Base-by-base conservation (phyloP, 2,888 invertebrate species). In the Drosophila neotestacea region DNA sequence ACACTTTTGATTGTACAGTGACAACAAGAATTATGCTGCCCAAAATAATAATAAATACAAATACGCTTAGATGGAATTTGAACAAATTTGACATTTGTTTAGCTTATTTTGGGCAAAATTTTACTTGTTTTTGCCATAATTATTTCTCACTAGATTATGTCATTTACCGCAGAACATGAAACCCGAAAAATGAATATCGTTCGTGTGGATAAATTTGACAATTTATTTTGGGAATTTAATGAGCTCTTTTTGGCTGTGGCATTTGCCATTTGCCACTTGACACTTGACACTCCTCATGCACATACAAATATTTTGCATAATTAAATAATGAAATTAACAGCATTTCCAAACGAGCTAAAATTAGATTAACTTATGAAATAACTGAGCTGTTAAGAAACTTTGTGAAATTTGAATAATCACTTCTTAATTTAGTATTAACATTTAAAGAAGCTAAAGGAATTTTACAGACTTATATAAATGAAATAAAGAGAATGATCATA, bases 161-260 rank as follows among this genome's bases (percentile, higher is more conserved):
- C n/a, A 56, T 51, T 22, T 27, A 41, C 79, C 82, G 22, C 82
- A 73, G 36, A 32, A 58, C 36, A 61, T 64, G 50, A 41, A 63
- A 55, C 62, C 34, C 28, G 22, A 55, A 78, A n/a, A 51, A 52
- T 47, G 22, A 62, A 65, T 51, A 22, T 28, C 47, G 32, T 44
- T 52, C 13, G 62, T 48, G 28, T 41, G 55, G 30, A 56, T 54
- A 22, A 42, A 70, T 56, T 66, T 65, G 38, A 39, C 59, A 56
- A 54, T 44, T 30, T 38, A 69, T 55, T 69, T 51, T 64, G 30
- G 6, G 11, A 56, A 58, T 74, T 65, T 77, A 80, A 81, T 81
- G 66, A 73, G 66, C 55, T 79, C 44, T 61, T 65, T 52, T 60
- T 42, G 52, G 34, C 36, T 58, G 59, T 54, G 22, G n/a, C 16